Base-by-base conservation (phyloP, 1,140 invertebrate genomes). In the Trichomalopsis sarcophagae region DNA sequence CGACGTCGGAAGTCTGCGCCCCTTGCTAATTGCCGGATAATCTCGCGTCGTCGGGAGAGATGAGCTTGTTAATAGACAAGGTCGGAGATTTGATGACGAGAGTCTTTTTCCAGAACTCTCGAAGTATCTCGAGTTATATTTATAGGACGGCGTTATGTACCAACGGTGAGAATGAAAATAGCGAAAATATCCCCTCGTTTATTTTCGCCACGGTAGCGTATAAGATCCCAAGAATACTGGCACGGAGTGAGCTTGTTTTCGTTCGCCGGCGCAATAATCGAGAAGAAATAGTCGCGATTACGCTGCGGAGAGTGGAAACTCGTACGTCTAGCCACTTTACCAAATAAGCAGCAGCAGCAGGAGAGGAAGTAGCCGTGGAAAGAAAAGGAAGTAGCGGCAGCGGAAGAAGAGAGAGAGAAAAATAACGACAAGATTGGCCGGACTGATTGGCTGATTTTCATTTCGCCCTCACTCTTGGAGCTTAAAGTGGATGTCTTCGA, bases 1-100 rank as follows among this genome's bases (percentile, higher is more conserved):
- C 44, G 10, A 79, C 83, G 85, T 36, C 87, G 86, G 84, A 62
- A 69, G 82, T 79, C 78, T 84, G 86, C 75, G 66, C 77, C 3
- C 11, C 82, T 86, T 87, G 87, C 89, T 91, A 91, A 91, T 91
- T 91, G 88, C 88, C 88, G 87, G 86, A 88, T 90, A 89, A 90
- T 91, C 89, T 90, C 74, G 81, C 82, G 74, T 50, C 78, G 66
- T 85, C 82, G 68, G 73, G 80, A 84, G 85, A 85, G 85, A 90
- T 89, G 62, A 83, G 82, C 75, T 83, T 83, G 74, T 69, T 77
- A 66, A 33, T 33, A 14, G 40, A 75, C 85, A 88, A 89, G 87
- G 71, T 17, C 0, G 5, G 50, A 21, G 55, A n/a, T 79, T 68
- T 68, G 55, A 79, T 79, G 55, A 79, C 36, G 40, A 23, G 36